Percentiles rank a stretch among this genome's conserved stretches.
phyloP scores from a whole-genome alignment of 2,113 vertebrate genomes.

The Mesoclemmys tuberculata region DNA sequence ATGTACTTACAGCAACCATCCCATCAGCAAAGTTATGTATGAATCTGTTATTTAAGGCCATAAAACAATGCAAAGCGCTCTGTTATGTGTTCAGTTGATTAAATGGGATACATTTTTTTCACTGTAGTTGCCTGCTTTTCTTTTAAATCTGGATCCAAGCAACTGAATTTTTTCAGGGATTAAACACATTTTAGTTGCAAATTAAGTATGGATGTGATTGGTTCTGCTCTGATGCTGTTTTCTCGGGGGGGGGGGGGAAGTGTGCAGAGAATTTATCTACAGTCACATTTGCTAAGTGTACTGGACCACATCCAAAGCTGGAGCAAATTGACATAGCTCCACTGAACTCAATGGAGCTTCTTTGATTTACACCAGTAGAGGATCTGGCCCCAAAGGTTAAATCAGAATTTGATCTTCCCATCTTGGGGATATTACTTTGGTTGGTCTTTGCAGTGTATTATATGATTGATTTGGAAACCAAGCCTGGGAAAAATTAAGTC shows the following conservation, averaged over 20 bases:
- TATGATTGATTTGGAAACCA: background rate
- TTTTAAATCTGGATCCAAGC: constrained; percentile 62
- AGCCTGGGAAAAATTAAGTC: background rate
- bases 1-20: constrained; percentile 52
- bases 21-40: constrained; percentile 36
- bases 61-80: constrained; percentile 63
- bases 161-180: constrained; percentile 66
- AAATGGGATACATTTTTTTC: constrained; percentile 69
- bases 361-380: background rate
- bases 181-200: constrained; percentile 67
- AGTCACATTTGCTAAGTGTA: background rate
- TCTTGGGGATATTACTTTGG: constrained; percentile 10
- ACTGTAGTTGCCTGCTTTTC: constrained; percentile 57
- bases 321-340: background rate
- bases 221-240: constrained; percentile 28
- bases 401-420: background rate
- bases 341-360: background rate
- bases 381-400: background rate
- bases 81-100: constrained; percentile 73
- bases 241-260: background rate
- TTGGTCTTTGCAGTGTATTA: background rate
- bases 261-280: background rate
- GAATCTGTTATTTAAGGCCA: constrained; percentile 60
- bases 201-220: constrained; percentile 25
- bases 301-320: background rate